Evolutionary conservation across 64 coral and sea anemone genomes (phyloP).

Genomic region (Montipora capricornis): DNA sequence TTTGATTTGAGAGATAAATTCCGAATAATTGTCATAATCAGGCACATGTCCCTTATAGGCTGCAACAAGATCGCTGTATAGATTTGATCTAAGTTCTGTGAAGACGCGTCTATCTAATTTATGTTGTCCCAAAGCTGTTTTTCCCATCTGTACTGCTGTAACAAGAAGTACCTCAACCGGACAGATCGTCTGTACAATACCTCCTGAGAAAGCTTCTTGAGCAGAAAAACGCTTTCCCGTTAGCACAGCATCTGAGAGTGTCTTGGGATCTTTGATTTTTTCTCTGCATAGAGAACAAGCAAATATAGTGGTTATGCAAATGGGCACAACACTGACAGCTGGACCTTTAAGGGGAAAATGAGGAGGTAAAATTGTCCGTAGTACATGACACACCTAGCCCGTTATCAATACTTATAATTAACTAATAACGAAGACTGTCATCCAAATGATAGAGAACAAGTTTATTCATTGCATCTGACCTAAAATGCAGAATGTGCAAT

Average conservation of each 20-base stretch:
- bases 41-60: not conserved
- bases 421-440: no score
- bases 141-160: constrained; percentile 49
- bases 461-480: no score
- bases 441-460: no score
- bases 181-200: constrained; percentile 83
- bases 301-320: not conserved
- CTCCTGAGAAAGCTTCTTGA: constrained; percentile 61
- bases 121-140: not conserved
- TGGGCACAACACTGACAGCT: not conserved
- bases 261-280: constrained; percentile 64
- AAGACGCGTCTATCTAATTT: constrained; percentile 60
- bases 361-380: no score
- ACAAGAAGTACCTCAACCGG: constrained; percentile 40
- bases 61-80: constrained; percentile 64
- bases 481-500: no score
- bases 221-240: constrained; percentile 75
- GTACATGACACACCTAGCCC: no score
- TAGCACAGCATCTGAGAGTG: constrained; percentile 62
- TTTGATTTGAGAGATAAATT: not conserved
- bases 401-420: no score
- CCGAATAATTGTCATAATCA: not conserved
- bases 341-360: no score
- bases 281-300: constrained; percentile 10
- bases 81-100: constrained; percentile 49